A percentile compares a stretch with the other conserved stretches of the same genome.
Conservation (phyloP, 2,888 invertebrate species). For the Caprella mutica region DNA sequence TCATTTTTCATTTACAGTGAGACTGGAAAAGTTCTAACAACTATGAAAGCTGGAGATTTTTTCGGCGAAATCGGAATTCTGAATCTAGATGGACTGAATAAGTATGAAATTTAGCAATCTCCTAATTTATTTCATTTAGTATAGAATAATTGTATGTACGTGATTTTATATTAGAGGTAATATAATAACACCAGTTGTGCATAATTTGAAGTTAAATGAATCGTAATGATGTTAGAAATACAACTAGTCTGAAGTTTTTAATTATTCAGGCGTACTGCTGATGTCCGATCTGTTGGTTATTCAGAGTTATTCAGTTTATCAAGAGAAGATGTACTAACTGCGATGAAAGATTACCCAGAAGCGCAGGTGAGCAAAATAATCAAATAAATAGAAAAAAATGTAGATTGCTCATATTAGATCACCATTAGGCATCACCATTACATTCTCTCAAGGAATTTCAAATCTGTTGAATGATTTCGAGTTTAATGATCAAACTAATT, state of each 20-base stretch:
- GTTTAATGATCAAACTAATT: background rate
- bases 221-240: too few relatives aligned
- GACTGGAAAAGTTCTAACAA: slow-evolving; percentile 78
- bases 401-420: too few relatives aligned
- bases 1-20: slow-evolving; percentile 51
- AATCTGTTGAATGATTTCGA: background rate
- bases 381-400: too few relatives aligned
- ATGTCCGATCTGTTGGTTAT: slow-evolving; percentile 89
- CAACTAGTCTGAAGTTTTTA: too few relatives aligned
- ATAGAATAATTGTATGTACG: too few relatives aligned
- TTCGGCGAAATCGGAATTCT: slow-evolving; percentile 95
- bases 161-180: too few relatives aligned
- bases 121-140: background rate
- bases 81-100: slow-evolving; percentile 87
- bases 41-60: slow-evolving; percentile 95
- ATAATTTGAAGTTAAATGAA: too few relatives aligned
- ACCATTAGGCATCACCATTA: background rate
- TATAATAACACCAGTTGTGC: too few relatives aligned
- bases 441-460: background rate
- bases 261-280: slow-evolving; percentile 70
- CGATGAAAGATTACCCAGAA: slow-evolving; percentile 95
- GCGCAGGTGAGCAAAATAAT: slow-evolving; percentile 55
- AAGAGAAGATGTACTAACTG: slow-evolving; percentile 81
- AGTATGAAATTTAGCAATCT: slow-evolving; percentile 49
- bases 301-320: slow-evolving; percentile 88